A percentile compares a stretch with the other conserved stretches of the same genome.
Evolutionary conservation across 1,140 invertebrate species (phyloP).

Genomic region (Gerris buenoi): DNA sequence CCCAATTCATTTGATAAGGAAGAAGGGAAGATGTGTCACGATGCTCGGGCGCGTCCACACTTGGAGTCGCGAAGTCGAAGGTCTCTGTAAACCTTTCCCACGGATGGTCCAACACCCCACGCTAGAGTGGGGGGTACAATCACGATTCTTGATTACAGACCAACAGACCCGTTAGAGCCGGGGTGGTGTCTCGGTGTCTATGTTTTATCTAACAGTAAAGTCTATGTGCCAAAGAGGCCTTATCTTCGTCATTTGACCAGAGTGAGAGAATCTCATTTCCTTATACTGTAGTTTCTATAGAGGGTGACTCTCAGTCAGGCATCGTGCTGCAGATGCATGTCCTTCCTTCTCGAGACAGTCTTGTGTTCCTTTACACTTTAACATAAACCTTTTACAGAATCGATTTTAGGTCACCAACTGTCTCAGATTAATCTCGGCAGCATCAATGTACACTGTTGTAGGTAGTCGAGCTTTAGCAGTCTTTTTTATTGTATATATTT

Average conservation of each 20-base stretch:
- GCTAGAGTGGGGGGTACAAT: not conserved
- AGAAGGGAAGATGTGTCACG: not conserved
- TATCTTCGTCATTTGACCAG: not conserved
- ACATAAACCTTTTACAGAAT: too few relatives aligned
- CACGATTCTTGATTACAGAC: not conserved
- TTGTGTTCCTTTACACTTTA: too few relatives aligned
- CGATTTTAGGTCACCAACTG: too few relatives aligned
- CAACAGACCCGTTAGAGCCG: not conserved
- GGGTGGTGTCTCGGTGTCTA: not conserved
- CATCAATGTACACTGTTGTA: too few relatives aligned
- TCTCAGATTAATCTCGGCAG: too few relatives aligned
- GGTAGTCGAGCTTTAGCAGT: too few relatives aligned
- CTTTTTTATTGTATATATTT: too few relatives aligned
- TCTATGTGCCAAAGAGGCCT: not conserved
- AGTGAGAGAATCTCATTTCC: not conserved
- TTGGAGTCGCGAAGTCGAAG: not conserved
- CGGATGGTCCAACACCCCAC: not conserved
- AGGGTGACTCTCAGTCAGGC: too few relatives aligned
- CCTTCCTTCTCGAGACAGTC: too few relatives aligned
- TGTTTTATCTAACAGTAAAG: not conserved
- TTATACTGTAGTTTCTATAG: too few relatives aligned
- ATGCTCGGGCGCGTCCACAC: not conserved
- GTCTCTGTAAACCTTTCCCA: not conserved
- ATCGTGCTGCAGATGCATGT: too few relatives aligned
- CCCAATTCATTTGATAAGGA: not conserved